Evolutionary conservation across 2,888 invertebrate species (phyloP).

Genomic region (Carcina quercana): DNA sequence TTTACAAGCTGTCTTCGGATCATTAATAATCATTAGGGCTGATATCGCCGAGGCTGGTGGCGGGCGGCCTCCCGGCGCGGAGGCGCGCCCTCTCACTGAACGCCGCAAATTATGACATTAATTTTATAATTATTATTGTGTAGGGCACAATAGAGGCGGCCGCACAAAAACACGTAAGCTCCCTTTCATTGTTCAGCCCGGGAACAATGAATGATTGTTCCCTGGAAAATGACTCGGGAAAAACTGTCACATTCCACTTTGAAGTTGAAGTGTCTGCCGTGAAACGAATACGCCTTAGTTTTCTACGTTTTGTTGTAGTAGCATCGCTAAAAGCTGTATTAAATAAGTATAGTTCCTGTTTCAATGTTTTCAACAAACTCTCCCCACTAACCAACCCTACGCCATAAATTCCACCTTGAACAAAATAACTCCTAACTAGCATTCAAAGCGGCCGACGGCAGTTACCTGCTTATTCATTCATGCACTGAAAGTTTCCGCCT

Average conservation of each 20-base stretch:
- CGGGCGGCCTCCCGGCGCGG: slow-evolving; percentile 15
- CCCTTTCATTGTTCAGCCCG: slow-evolving; percentile 38
- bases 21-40: slow-evolving; percentile 59
- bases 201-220: slow-evolving; percentile 45
- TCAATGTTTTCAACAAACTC: no score
- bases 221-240: slow-evolving; percentile 36
- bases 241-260: slow-evolving; percentile 18
- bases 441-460: slow-evolving; percentile 13
- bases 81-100: slow-evolving; percentile 20
- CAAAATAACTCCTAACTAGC: slow-evolving; percentile 7
- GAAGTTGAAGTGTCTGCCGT: neutral
- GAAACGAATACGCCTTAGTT: no score
- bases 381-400: no score
- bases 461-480: slow-evolving; percentile 41
- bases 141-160: slow-evolving; percentile 41
- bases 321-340: no score
- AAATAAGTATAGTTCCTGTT: no score
- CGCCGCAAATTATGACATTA: slow-evolving; percentile 59
- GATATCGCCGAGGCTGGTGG: slow-evolving; percentile 39
- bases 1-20: slow-evolving; percentile 38
- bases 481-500: slow-evolving; percentile 37
- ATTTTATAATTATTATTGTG: slow-evolving; percentile 59
- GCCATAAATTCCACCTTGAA: neutral
- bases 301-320: no score
- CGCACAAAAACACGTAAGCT: slow-evolving; percentile 46